These are phyloP conservation scores for Ennomos fuscantarius DNA, from an alignment of 2,888 invertebrate genomes.

Conservation along the genomic window DNA sequence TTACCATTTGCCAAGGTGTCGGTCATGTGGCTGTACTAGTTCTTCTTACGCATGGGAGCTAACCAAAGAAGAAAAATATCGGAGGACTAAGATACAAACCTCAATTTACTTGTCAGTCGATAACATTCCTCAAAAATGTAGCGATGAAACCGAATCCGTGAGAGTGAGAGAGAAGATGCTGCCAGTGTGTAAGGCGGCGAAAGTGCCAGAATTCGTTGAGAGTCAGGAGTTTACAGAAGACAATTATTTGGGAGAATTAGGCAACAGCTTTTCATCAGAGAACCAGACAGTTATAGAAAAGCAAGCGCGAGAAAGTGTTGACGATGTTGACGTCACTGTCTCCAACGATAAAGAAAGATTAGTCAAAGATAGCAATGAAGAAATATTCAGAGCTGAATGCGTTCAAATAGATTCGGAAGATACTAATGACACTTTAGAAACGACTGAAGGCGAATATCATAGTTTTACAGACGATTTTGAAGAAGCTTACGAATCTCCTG, in stretches of 20 bases:
- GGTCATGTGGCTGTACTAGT: conserved; percentile 60
- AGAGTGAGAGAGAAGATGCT: conserved; percentile 58
- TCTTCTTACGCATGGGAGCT: conserved; percentile 58
- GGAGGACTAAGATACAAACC: conserved; percentile 37
- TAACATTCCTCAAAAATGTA: conserved; percentile 61
- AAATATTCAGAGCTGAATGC: conserved; percentile 48
- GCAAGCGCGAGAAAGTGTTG: neutral
- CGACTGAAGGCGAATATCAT: conserved; percentile 76
- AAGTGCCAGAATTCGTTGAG: conserved; percentile 66
- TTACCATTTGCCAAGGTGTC: conserved; percentile 73
- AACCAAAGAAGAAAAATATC: conserved; percentile 43
- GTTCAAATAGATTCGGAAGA: conserved; percentile 45
- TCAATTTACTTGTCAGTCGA: conserved; percentile 63
- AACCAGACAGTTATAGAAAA: conserved; percentile 57
- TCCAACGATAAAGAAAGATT: conserved; percentile 22
- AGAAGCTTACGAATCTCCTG: conserved; percentile 74
- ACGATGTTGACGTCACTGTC: conserved; percentile 10
- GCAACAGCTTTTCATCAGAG: conserved; percentile 63
- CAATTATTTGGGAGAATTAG: conserved; percentile 69
- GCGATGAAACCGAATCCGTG: conserved; percentile 52
- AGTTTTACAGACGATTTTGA: conserved; percentile 76
- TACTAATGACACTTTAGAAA: conserved; percentile 51
- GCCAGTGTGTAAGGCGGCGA: conserved; percentile 57
- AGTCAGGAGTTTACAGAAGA: conserved; percentile 79
- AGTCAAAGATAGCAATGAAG: conserved; percentile 17